A percentile compares a stretch with the other conserved stretches of the same genome.
phyloP scores from a whole-genome alignment of 1,140 invertebrate genomes.

The Pemphigus obesinymphae region DNA sequence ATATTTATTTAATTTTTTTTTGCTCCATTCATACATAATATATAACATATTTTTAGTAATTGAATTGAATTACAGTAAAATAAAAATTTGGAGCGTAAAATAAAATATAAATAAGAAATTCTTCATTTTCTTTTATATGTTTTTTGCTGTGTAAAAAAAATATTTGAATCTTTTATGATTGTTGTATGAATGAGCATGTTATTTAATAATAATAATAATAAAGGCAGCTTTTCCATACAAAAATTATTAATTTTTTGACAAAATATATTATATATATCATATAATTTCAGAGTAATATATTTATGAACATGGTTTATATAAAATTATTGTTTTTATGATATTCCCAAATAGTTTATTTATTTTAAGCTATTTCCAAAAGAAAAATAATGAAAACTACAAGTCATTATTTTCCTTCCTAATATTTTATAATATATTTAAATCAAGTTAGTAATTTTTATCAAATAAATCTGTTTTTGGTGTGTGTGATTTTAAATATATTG shows the following conservation, averaged over 20 bases:
- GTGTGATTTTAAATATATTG: no score
- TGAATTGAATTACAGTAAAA: not conserved
- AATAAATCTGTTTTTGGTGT: no score
- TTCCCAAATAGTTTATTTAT: no score
- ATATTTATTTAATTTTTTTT: not conserved
- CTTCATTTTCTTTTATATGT: not conserved
- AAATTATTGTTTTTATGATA: not conserved
- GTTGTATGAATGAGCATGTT: not conserved
- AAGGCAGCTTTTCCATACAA: not conserved
- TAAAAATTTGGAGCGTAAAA: not conserved
- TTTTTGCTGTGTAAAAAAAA: not conserved
- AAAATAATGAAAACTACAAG: no score
- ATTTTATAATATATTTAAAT: no score
- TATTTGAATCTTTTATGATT: not conserved
- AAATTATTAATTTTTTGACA: not conserved
- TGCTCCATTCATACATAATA: not conserved
- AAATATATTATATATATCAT: not conserved
- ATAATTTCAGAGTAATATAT: constrained; percentile 17
- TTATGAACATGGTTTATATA: not conserved
- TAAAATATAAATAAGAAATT: not conserved
- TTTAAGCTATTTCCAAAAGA: no score
- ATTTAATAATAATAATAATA: not conserved
- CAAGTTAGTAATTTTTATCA: no score
- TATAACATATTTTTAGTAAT: not conserved
- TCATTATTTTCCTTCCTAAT: no score